phyloP scores from a whole-genome alignment of 1,140 invertebrate genomes.

The Pseudobourletiella spinata region DNA sequence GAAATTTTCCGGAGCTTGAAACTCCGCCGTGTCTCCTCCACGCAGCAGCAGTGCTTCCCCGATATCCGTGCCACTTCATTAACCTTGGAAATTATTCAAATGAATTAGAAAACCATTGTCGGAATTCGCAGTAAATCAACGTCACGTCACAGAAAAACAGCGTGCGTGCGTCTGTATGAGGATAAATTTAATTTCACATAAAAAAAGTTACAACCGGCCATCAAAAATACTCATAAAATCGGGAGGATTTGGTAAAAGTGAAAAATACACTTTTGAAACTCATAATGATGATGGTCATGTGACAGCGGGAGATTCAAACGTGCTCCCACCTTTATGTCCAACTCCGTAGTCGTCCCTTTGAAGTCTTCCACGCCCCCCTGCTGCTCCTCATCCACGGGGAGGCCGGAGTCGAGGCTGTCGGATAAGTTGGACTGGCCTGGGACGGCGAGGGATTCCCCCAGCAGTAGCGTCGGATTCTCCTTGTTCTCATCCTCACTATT shows the following conservation, averaged over 20 bases:
- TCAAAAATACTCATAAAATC: no score
- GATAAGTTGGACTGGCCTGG: constrained; percentile 13
- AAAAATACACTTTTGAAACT: no score
- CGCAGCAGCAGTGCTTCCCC: constrained; percentile 37
- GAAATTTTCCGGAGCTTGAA: constrained; percentile 66
- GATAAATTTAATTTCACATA: no score
- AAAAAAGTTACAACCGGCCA: no score
- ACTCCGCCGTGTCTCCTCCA: constrained; percentile 35
- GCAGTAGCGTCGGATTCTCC: constrained; percentile 15
- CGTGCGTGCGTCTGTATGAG: no score
- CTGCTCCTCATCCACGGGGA: constrained; percentile 19
- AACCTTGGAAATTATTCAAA: no score
- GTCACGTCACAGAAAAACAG: no score
- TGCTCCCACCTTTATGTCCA: constrained; percentile 48
- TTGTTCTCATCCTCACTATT: constrained; percentile 30
- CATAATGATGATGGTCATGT: no score
- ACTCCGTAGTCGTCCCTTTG: constrained; percentile 45
- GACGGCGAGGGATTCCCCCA: background rate
- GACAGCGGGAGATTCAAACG: no score
- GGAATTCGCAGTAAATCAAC: no score
- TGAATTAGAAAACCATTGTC: no score
- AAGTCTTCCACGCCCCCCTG: constrained; percentile 43
- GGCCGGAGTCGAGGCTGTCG: constrained; percentile 30
- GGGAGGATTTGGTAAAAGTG: no score
- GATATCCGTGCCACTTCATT: constrained; percentile 40